Conservation (phyloP, 2,888 invertebrate species). For the Sycophila texana region DNA sequence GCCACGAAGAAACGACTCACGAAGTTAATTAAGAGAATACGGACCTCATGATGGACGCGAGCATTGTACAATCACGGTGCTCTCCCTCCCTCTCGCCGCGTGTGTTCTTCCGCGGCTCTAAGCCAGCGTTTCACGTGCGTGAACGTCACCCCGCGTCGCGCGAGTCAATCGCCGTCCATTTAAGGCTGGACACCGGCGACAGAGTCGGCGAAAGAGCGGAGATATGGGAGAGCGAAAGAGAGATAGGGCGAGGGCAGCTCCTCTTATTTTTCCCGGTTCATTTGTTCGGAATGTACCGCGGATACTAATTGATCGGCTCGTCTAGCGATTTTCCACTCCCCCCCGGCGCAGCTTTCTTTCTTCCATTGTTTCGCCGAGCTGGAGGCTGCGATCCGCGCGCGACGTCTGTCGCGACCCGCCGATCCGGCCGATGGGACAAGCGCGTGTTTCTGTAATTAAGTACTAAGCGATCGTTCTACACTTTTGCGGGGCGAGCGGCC, state of each 20-base stretch:
- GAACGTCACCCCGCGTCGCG: slow-evolving; percentile 10
- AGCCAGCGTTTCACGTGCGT: slow-evolving; percentile 8
- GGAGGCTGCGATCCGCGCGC: slow-evolving; percentile 10
- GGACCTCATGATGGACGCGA: slow-evolving; percentile 66
- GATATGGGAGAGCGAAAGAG: neutral
- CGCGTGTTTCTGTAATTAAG: too few species aligned
- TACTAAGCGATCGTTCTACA: neutral
- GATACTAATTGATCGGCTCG: slow-evolving; percentile 49
- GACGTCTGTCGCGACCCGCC: slow-evolving; percentile 19
- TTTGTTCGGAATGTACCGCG: slow-evolving; percentile 39
- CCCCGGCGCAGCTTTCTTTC: neutral
- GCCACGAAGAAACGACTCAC: slow-evolving; percentile 54
- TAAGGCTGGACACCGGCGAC: slow-evolving; percentile 5
- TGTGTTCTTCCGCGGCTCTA: neutral
- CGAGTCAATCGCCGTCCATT: slow-evolving; percentile 32
- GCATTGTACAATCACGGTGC: slow-evolving; percentile 66
- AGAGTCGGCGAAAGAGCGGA: neutral
- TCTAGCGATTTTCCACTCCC: slow-evolving; percentile 32
- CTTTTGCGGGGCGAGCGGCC: neutral
- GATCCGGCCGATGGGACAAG: too few species aligned
- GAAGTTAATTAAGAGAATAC: slow-evolving; percentile 72
- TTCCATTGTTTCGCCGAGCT: slow-evolving; percentile 31
- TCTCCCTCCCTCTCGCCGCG: slow-evolving; percentile 3
- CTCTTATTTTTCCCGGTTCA: slow-evolving; percentile 34
- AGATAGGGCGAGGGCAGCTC: slow-evolving; percentile 1